phyloP scores from a whole-genome alignment of 2,888 invertebrate genomes.

The Baronia brevicornis region DNA sequence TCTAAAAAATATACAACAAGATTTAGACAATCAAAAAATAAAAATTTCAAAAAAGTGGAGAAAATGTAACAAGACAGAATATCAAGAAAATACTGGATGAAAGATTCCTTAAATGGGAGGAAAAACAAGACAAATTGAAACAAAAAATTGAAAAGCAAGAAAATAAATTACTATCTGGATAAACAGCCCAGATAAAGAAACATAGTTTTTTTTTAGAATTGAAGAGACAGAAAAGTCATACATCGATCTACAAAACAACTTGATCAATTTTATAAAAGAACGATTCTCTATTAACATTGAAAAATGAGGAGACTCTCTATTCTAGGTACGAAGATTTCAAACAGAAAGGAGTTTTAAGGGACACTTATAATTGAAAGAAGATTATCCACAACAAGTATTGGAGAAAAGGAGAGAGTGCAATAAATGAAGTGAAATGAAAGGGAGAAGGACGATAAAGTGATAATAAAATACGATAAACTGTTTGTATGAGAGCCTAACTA shows the following conservation, averaged over 20 bases:
- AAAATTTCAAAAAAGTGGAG: background rate
- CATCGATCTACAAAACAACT: slow-evolving; percentile 2
- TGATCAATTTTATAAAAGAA: slow-evolving; percentile 8
- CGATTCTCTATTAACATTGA: slow-evolving; percentile 7
- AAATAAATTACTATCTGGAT: too few relatives aligned
- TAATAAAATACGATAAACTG: slow-evolving; percentile 21
- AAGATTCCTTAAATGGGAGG: slow-evolving; percentile 1
- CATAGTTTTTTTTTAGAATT: slow-evolving; percentile 13
- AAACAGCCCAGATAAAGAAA: slow-evolving; percentile 12
- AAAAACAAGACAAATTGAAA: slow-evolving; percentile 1
- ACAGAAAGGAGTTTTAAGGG: slow-evolving; percentile 12
- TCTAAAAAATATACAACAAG: background rate
- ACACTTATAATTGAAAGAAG: slow-evolving; percentile 17
- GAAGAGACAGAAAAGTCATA: slow-evolving; percentile 13
- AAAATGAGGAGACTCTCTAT: slow-evolving; percentile 11
- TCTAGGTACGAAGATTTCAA: slow-evolving; percentile 14
- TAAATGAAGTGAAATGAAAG: slow-evolving; percentile 18
- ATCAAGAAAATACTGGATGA: slow-evolving; percentile 3
- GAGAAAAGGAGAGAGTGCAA: slow-evolving; percentile 19
- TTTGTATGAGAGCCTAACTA: slow-evolving; percentile 16
- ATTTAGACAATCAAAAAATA: slow-evolving; percentile 1
- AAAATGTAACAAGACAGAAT: slow-evolving; percentile 3
- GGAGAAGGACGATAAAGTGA: slow-evolving; percentile 19
- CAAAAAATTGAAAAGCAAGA: background rate
- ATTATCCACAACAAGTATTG: slow-evolving; percentile 21